Percentiles rank a stretch among this genome's conserved stretches.
phyloP scores from a whole-genome alignment of 2,797 vertebrate genomes.

The Chrosomus eos region DNA sequence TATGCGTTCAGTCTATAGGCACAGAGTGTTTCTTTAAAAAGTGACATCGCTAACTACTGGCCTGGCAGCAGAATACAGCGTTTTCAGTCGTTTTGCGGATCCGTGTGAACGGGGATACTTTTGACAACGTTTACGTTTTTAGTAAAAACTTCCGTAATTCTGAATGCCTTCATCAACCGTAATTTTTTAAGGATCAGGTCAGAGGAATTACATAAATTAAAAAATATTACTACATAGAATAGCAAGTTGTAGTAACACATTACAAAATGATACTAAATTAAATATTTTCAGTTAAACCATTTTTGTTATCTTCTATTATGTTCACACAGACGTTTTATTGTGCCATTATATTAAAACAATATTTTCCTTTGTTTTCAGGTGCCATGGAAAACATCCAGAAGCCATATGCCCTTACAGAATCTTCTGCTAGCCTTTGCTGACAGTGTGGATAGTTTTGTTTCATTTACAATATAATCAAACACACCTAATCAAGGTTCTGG shows the following conservation, averaged over 20 bases:
- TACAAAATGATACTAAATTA: background rate
- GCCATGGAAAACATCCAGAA: background rate
- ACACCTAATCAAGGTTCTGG: background rate
- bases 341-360: background rate
- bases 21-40: background rate
- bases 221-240: background rate
- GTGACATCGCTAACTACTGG: background rate
- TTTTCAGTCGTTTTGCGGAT: background rate
- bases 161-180: background rate
- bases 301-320: background rate
- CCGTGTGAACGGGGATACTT: background rate
- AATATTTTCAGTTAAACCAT: background rate
- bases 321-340: background rate
- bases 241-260: background rate
- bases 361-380: conserved; percentile 5
- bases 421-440: background rate
- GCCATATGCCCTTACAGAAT: background rate
- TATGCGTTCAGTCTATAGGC: background rate
- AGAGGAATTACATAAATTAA: background rate
- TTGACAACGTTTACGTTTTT: background rate
- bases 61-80: background rate
- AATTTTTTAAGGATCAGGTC: background rate
- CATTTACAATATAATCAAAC: background rate
- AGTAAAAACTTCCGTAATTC: background rate
- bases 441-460: background rate